Evolutionary conservation across 2,113 vertebrate genomes (phyloP), one percentile per base, ranked within the genome.

Genomic region (Burhinus oedicnemus): DNA sequence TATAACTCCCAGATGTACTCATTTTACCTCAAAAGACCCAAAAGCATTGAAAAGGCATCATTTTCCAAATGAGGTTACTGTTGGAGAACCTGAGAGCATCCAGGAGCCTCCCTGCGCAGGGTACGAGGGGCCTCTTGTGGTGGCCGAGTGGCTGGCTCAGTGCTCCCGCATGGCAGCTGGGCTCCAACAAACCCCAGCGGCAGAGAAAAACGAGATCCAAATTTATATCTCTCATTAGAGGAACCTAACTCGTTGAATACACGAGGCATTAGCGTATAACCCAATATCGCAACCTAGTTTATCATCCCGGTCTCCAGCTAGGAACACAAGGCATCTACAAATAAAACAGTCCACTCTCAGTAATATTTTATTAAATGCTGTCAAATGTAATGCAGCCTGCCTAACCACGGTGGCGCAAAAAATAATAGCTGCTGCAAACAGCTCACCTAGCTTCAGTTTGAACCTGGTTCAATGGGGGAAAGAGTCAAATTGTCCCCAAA

Each of bases 121-220:
- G 86, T 49, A 47, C 14, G 58, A 65, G 83, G 74, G 96, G 95
- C 98, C 97, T 97, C 98, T 98, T 81, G 87, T 95, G 98, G 95
- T 34, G 30, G 7, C 15, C 15, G 14, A 16, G 13, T 2, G 18
- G 23, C 26, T 36, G 72, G 66, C 51, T 47, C 79, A 20, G 52
- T 4, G 10, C 62, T 34, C 61, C 49, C 2, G 9, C 40, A 14
- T 1, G 6, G 27, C 42, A 30, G 13, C 58, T 44, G 1, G 13
- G 34, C 38, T 61, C 45, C 57, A 7, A 6, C 36, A 34, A 17
- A 12, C 4, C 16, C 38, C 42, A 20, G 54, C 2, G 2, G 45
- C 47, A 18, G 42, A 57, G 30, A 26, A 51, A 60, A 12, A 32
- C 11, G 1, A 12, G 15, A 30, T 51, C n/a, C n/a, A 42, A 13